Conservation (phyloP, 2,797 vertebrate genomes). For the Lepus townsendii region DNA sequence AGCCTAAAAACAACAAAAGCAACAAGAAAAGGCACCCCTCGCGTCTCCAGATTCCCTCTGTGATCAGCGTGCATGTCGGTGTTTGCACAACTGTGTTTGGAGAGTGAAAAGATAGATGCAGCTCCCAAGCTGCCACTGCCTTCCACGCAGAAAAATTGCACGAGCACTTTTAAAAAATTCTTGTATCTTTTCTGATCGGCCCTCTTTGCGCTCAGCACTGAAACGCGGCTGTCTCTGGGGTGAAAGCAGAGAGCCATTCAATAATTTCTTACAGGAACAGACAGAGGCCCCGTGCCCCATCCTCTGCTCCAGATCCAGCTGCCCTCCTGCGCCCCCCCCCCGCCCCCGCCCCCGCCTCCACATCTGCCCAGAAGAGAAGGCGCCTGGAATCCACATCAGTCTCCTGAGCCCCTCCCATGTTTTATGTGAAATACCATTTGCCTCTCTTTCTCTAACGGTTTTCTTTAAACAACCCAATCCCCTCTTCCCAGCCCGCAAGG, state of each 20-base stretch:
- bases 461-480: conserved; percentile 65
- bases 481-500: background rate
- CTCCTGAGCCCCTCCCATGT: background rate
- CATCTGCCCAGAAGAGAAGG: conserved; percentile 53
- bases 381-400: background rate
- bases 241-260: background rate
- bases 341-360: background rate
- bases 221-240: conserved; percentile 24
- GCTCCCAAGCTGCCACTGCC: background rate
- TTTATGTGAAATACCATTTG: conserved; percentile 42
- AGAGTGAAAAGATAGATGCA: background rate
- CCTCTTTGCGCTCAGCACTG: background rate
- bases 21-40: background rate
- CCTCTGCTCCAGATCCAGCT: background rate
- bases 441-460: conserved; percentile 49
- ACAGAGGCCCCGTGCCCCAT: background rate
- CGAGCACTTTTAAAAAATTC: background rate
- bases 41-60: background rate
- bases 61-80: background rate
- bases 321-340: background rate
- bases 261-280: background rate
- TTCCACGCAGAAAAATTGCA: conserved; percentile 43
- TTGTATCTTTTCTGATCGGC: background rate
- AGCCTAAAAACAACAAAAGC: conserved; percentile 29
- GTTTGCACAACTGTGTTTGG: background rate